Conservation (phyloP, 2,797 vertebrate species). For the Enteromius fasciolatus region DNA sequence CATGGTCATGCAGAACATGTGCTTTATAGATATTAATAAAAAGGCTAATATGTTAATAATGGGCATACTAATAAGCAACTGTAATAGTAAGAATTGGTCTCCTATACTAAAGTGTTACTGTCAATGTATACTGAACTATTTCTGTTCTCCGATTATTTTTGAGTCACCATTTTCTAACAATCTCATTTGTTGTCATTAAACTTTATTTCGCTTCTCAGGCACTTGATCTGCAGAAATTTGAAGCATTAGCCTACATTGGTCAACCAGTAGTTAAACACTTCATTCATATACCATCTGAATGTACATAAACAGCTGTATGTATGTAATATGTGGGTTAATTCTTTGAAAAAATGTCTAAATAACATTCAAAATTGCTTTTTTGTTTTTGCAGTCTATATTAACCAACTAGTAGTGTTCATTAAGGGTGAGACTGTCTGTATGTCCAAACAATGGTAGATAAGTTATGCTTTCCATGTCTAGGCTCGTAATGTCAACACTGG, state of each 20-base stretch:
- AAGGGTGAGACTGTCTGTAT: neutral
- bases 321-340: neutral
- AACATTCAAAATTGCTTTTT: neutral
- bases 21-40: no score
- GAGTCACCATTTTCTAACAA: neutral
- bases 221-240: neutral
- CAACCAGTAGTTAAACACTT: neutral
- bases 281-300: neutral
- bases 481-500: constrained; percentile 97
- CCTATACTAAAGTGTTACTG: no score
- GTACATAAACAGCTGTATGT: neutral
- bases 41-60: no score
- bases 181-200: neutral
- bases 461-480: constrained; percentile 69
- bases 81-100: no score
- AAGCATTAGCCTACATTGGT: neutral
- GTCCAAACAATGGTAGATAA: neutral
- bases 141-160: neutral
- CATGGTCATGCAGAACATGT: no score
- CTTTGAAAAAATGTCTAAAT: neutral
- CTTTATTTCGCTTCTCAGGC: neutral
- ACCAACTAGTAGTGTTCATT: neutral
- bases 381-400: neutral
- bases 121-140: neutral
- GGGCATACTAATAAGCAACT: no score